phyloP scores from a whole-genome alignment of 1,140 invertebrate genomes.

The Goniozus legneri region DNA sequence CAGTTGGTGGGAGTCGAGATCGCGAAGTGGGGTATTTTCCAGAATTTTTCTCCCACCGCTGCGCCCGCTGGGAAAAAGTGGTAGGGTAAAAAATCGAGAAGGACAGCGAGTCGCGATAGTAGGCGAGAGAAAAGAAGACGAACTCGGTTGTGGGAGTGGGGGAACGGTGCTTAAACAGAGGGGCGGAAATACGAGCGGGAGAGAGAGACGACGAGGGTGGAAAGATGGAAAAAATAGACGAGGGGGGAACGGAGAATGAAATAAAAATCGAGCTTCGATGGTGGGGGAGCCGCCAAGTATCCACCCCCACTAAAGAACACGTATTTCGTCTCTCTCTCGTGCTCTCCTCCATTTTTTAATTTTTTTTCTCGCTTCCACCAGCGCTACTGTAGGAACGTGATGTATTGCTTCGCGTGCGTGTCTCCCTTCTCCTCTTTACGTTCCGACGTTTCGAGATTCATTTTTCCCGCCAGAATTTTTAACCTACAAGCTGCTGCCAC shows the following conservation, averaged over 20 bases:
- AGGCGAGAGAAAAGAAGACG: too few relatives aligned
- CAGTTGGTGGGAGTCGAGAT: too few relatives aligned
- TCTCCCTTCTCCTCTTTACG: constrained; percentile 14
- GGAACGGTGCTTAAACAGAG: not conserved
- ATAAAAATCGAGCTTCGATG: too few relatives aligned
- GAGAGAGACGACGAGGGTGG: constrained; percentile 17
- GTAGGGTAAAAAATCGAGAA: too few relatives aligned
- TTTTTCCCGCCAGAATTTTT: constrained; percentile 51
- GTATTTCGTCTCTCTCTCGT: not conserved
- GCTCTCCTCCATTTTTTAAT: not conserved
- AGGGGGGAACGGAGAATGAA: constrained; percentile 18
- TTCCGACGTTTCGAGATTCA: constrained; percentile 44
- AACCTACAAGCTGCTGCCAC: constrained; percentile 33
- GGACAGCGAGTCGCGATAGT: too few relatives aligned
- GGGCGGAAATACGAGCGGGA: constrained; percentile 14
- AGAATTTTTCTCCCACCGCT: too few relatives aligned
- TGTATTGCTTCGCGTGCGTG: constrained; percentile 44
- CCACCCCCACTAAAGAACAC: constrained; percentile 9
- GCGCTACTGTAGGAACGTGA: constrained; percentile 39
- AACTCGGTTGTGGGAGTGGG: not conserved
- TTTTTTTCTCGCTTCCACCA: constrained; percentile 21
- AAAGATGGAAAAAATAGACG: constrained; percentile 18
- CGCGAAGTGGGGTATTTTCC: too few relatives aligned
- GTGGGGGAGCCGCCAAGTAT: constrained; percentile 16
- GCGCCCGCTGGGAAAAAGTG: too few relatives aligned